Conservation (phyloP, 2,888 invertebrate species). For the Sinhomidia bicolor region DNA sequence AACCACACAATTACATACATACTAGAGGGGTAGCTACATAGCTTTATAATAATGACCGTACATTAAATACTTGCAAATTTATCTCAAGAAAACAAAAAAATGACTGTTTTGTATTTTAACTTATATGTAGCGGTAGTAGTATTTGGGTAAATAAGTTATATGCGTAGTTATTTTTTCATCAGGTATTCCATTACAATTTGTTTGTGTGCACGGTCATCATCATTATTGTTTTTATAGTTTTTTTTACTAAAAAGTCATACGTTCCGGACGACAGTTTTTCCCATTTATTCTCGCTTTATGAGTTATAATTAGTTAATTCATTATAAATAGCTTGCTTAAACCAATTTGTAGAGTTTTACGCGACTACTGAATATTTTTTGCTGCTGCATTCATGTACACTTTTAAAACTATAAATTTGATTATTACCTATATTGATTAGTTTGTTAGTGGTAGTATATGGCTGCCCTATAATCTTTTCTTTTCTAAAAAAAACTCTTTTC, state of each 20-base stretch:
- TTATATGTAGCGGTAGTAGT: neutral
- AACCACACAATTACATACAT: no score
- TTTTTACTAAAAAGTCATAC: neutral
- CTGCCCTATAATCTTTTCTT: neutral
- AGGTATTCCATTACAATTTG: slow-evolving; percentile 64
- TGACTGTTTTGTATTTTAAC: neutral
- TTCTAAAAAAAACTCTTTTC: no score
- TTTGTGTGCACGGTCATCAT: slow-evolving; percentile 42
- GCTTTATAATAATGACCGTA: no score
- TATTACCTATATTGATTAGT: slow-evolving; percentile 4
- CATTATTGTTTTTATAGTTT: slow-evolving; percentile 25
- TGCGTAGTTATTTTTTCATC: slow-evolving; percentile 24
- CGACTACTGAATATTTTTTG: neutral
- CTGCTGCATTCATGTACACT: neutral
- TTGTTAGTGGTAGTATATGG: neutral
- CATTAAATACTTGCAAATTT: no score
- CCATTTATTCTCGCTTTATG: neutral
- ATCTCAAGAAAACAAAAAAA: neutral
- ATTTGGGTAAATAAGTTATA: neutral
- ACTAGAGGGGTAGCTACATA: no score
- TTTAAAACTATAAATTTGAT: neutral
- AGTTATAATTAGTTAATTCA: neutral
- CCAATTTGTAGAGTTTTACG: neutral
- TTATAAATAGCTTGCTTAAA: slow-evolving; percentile 6
- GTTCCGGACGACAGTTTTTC: slow-evolving; percentile 53